phyloP scores from a whole-genome alignment of 2,113 vertebrate genomes.

The Hypanus sabinus region DNA sequence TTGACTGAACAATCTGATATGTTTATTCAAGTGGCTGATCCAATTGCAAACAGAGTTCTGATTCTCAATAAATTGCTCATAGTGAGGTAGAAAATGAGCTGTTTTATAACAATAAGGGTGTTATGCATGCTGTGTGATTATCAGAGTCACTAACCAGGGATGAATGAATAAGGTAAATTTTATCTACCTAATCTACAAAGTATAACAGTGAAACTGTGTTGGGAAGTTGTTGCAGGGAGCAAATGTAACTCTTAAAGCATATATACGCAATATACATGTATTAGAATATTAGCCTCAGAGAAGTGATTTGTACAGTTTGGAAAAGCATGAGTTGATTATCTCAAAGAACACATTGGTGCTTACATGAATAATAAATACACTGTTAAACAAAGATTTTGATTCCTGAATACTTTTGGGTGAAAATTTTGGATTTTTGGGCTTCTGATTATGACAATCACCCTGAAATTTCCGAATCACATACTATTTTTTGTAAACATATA shows the following conservation, averaged over 20 bases:
- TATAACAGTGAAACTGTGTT: neutral
- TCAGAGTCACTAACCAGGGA: neutral
- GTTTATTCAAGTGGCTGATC: neutral
- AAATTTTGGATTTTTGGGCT: too few relatives aligned
- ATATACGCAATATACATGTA: neutral
- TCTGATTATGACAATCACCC: too few relatives aligned
- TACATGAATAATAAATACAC: neutral
- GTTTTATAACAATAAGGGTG: neutral
- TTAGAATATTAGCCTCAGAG: neutral
- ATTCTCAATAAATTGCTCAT: constrained; percentile 1
- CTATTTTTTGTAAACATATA: too few relatives aligned
- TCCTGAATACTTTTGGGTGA: too few relatives aligned
- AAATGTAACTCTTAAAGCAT: neutral
- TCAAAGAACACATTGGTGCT: neutral
- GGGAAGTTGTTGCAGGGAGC: neutral
- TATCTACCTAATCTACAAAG: neutral
- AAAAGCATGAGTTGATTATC: neutral
- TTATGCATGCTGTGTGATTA: neutral
- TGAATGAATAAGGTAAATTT: neutral
- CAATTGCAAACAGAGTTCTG: neutral
- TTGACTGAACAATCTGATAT: neutral
- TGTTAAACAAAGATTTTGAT: too few relatives aligned
- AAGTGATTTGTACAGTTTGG: neutral
- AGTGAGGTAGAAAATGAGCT: neutral
- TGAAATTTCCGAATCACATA: too few relatives aligned